These are phyloP conservation scores for Holotrichia oblita DNA, from an alignment of 1,140 invertebrate genomes.

Conservation along the genomic window DNA sequence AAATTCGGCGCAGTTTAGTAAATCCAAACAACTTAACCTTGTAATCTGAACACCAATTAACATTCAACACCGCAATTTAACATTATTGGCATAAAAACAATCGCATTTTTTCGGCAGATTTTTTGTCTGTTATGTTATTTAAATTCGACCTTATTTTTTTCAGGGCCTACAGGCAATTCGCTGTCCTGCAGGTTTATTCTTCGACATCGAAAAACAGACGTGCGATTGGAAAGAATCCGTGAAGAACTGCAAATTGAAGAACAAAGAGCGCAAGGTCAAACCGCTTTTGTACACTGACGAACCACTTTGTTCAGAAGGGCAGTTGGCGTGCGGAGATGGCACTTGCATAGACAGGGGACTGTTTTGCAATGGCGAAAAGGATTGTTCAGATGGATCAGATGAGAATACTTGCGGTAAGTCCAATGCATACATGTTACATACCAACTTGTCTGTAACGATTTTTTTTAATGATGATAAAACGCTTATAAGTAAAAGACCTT, in stretches of 20 bases:
- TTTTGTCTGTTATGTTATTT: not conserved
- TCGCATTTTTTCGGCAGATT: not conserved
- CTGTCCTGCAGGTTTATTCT: constrained; percentile 91
- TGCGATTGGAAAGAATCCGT: constrained; percentile 95
- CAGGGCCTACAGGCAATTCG: constrained; percentile 91
- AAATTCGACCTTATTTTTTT: not conserved
- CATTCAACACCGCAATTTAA: not conserved
- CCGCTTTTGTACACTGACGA: constrained; percentile 91
- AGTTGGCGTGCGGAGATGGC: constrained; percentile 86
- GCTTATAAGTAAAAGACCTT: constrained; percentile 47
- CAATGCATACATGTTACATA: too few relatives aligned
- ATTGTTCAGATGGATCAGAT: constrained; percentile 89
- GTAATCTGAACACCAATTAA: not conserved
- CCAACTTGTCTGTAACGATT: too few relatives aligned
- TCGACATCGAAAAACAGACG: constrained; percentile 96
- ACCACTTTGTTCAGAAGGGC: constrained; percentile 88
- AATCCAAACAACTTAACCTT: not conserved
- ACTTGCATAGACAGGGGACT: constrained; percentile 88
- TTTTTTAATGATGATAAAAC: too few relatives aligned
- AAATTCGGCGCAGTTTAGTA: not conserved
- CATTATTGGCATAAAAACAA: not conserved
- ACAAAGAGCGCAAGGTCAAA: constrained; percentile 89
- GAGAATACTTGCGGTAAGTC: constrained; percentile 91
- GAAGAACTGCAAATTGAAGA: constrained; percentile 92
- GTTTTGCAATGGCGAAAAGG: constrained; percentile 94